Percentiles rank a stretch among this genome's conserved stretches.
Conservation (phyloP, 1,140 invertebrate genomes). For the Venustaconcha ellipsiformis region DNA sequence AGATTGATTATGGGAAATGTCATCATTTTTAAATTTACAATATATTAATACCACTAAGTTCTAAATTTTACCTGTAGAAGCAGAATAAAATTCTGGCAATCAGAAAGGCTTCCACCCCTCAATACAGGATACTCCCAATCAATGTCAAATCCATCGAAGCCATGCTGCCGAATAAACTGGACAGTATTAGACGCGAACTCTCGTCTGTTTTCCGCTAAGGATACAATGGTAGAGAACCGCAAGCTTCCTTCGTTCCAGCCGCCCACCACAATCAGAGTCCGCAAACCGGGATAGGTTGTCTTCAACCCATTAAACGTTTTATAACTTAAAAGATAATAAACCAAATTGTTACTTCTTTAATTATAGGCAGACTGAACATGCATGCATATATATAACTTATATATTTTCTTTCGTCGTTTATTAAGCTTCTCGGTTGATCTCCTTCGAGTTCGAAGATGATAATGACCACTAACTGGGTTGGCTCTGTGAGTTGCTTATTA, state of each 20-base stretch:
- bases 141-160: slow-evolving; percentile 95
- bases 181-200: slow-evolving; percentile 93
- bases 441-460: too few relatives aligned
- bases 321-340: slow-evolving; percentile 3
- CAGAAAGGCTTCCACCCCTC: slow-evolving; percentile 15
- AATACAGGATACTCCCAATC: slow-evolving; percentile 90
- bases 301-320: slow-evolving; percentile 15
- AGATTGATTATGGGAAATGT: too few relatives aligned
- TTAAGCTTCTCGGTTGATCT: too few relatives aligned
- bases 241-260: slow-evolving; percentile 95
- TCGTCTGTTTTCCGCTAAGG: slow-evolving; percentile 73
- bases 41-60: neutral
- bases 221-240: slow-evolving; percentile 77
- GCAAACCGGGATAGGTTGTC: slow-evolving; percentile 66
- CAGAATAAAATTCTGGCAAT: neutral
- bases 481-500: too few relatives aligned
- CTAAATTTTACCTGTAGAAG: neutral
- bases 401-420: too few relatives aligned
- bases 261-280: slow-evolving; percentile 88
- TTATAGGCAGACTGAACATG: too few relatives aligned
- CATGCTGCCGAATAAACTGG: slow-evolving; percentile 89
- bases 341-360: too few relatives aligned
- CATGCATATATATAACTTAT: too few relatives aligned
- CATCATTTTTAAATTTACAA: neutral
- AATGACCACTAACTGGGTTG: too few relatives aligned